Evolutionary conservation across 2,797 vertebrate species (phyloP).

Genomic region (Gymnothorax javanicus): DNA sequence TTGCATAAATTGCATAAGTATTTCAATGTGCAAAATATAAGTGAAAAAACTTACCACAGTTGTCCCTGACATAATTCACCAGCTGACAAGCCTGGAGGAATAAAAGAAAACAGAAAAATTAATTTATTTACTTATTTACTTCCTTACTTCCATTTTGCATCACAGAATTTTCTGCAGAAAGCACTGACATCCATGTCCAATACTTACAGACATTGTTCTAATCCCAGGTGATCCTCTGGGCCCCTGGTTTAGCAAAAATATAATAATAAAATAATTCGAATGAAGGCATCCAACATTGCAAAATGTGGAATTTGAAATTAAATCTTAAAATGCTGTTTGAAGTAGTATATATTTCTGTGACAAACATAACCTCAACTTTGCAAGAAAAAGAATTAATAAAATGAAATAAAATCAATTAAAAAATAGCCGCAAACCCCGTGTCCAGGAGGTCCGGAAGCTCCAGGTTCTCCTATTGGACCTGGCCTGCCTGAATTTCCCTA

Average conservation of each 20-base stretch:
- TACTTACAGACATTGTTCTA: conserved; percentile 65
- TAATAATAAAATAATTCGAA: too few relatives aligned
- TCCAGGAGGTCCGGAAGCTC: conserved; percentile 60
- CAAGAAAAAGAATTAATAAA: too few relatives aligned
- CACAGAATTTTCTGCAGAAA: neutral
- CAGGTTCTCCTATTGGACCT: conserved; percentile 55
- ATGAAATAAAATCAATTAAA: neutral
- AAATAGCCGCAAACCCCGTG: conserved; percentile 57
- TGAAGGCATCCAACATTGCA: neutral
- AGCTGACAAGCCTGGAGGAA: conserved; percentile 80
- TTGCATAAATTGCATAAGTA: neutral
- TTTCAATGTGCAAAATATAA: neutral
- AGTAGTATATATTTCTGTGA: neutral
- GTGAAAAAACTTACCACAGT: conserved; percentile 77
- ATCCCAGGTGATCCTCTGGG: conserved; percentile 69
- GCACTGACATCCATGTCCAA: neutral
- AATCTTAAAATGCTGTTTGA: neutral
- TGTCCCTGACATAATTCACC: conserved; percentile 75
- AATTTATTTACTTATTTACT: too few relatives aligned
- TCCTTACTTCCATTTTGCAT: neutral
- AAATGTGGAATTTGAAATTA: neutral
- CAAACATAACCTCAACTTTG: neutral
- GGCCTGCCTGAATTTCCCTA: conserved; percentile 66
- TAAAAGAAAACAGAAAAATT: conserved; percentile 20
- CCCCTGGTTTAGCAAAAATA: conserved; percentile 69